Evolutionary conservation across 1,140 invertebrate species (phyloP).

Genomic region (Zaprionus nigranus): DNA sequence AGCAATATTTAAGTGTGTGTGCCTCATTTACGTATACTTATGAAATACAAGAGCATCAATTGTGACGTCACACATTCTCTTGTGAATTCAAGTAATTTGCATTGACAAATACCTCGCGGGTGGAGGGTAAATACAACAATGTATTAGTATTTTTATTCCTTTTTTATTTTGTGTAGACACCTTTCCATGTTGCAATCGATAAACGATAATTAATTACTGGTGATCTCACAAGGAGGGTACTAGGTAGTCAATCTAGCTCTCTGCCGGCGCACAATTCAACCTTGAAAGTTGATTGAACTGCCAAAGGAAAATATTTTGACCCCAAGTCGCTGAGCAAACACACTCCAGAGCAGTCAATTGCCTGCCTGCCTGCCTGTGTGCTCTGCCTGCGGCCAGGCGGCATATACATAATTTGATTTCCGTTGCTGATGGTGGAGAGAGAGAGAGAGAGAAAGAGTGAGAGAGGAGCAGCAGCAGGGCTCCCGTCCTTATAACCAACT

Average conservation of each 20-base stretch:
- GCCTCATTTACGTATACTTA: slow-evolving; percentile 26
- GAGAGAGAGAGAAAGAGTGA: background rate
- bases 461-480: background rate
- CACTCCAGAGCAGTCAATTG: slow-evolving; percentile 45
- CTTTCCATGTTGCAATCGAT: background rate
- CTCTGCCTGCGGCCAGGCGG: slow-evolving; percentile 42
- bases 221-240: slow-evolving; percentile 9
- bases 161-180: background rate
- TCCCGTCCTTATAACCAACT: slow-evolving; percentile 26
- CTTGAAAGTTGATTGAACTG: slow-evolving; percentile 80
- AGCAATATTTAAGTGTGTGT: slow-evolving; percentile 11
- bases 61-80: slow-evolving; percentile 25
- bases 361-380: slow-evolving; percentile 17
- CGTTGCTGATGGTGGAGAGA: slow-evolving; percentile 15
- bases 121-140: background rate
- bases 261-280: slow-evolving; percentile 40
- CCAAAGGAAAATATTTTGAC: slow-evolving; percentile 72
- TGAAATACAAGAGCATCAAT: slow-evolving; percentile 26
- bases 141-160: background rate
- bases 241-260: slow-evolving; percentile 14
- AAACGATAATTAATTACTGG: slow-evolving; percentile 1
- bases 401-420: slow-evolving; percentile 73
- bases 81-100: slow-evolving; percentile 12
- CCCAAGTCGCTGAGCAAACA: slow-evolving; percentile 54
- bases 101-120: background rate